Base-by-base conservation (phyloP, 2,797 vertebrate species). In the Anabacerthia variegaticeps region DNA sequence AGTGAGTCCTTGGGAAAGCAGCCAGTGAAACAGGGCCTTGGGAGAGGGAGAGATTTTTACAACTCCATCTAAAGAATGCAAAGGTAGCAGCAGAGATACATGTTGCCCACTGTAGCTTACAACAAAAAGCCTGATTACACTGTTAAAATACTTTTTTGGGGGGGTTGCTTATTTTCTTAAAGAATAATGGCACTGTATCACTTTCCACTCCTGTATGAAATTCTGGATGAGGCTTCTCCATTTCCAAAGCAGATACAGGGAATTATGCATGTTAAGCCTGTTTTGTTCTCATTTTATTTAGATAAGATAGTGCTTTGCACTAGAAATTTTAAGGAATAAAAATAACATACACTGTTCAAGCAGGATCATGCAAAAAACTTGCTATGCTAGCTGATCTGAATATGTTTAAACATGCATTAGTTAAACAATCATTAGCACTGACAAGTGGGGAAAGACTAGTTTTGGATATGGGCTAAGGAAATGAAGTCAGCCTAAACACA, bases 1-100 rank as follows among this genome's bases (percentile, higher is more conserved):
- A 93, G 17, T 1, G 39, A 88, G 93, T 56, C 87, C 95, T 89
- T 83, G 54, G 88, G 93, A 96, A 93, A 83, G 39, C 28, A 71
- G 91, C 89, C 94, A 93, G 22, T 24, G 65, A 83, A 94, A 65
- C 3, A 2, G 5, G 30, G 61, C 58, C 46, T 44, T 8, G 0
- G 2, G 24, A 87, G 10, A 62, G 19, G 22, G 37, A 80, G 34
- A 73, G 41, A 61, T 37, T 83, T 81, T 69, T 83, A 17, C 54
- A 94, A 34, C 23, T 81, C 46, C 37, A 48, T 67, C 56, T 54
- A 66, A 75, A 85, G 26, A 77, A 79, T 10, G 36, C 71, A 73
- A 89, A 83, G n/a, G 36, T 75, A 71, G 37, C 37, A 89, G 46
- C 32, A 85, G 41, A 87, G 5, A 83, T 72, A 65, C 19, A 48